Evolutionary conservation across 2,797 vertebrate species (phyloP), one percentile per base, ranked within the genome.

Genomic region (Sylvia borin): DNA sequence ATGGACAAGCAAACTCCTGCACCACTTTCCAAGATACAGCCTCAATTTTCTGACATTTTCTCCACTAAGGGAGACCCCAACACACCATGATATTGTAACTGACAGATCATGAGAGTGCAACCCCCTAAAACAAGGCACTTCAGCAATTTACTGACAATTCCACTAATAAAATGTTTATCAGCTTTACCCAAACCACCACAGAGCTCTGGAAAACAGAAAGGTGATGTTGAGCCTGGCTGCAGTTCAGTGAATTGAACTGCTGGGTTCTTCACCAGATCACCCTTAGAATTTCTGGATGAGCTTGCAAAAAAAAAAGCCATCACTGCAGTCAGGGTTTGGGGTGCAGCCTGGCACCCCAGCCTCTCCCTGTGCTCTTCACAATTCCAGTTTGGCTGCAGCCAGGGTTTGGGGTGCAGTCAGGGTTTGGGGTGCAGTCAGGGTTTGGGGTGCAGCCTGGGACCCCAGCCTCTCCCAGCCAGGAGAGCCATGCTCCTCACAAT

Each of bases 101-200:
- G 2, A 43, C 10, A 36, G 2, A 38, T 9, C 0, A 0, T 0
- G 4, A 32, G 0, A 70, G 3, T 3, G 4, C 16, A 83, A 77
- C 19, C 4, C 9, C 21, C 57, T 29, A 12, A 58, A 55, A 31
- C 2, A 3, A 34, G 54, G 14, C 22, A 26, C 53, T 31, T 60
- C 9, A 9, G 10, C 47, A 29, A 62, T 24, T 60, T 15, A 70
- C 2, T 64, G 48, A 51, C 32, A 38, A 17, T 51, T 36, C 7
- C 29, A 71, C 10, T 34, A 17, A 8, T 5, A 22, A 40, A 45
- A 40, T 1, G 3, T 26, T 60, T 2, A 26, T 18, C 47, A 79
- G 0, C 26, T 72, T 67, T 1, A n/a, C 24, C 34, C 36, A 13
- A 42, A 14, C n/a, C 48, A 31, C 4, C 29, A 25, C 2, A 57